Percentiles rank a stretch among this genome's conserved stretches.
Conservation (phyloP, 2,113 vertebrate genomes). For the Otus sunia region DNA sequence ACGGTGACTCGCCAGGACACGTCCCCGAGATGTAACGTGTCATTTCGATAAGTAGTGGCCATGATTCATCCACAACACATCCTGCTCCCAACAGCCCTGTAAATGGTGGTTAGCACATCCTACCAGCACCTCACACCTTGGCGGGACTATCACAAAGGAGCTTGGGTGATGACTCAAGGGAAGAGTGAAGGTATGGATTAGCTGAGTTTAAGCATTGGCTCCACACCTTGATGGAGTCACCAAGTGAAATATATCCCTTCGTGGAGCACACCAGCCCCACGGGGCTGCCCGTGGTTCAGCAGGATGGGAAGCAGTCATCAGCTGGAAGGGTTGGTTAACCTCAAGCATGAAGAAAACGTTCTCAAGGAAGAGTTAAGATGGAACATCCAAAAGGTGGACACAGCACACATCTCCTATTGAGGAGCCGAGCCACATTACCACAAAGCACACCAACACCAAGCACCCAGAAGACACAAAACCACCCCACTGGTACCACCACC, state of each 20-base stretch:
- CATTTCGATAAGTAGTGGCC: neutral
- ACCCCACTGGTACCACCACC: neutral
- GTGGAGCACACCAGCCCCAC: accelerated
- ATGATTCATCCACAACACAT: neutral
- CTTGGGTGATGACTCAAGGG: neutral
- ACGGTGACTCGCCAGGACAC: neutral
- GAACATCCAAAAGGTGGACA: neutral
- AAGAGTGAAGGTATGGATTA: neutral
- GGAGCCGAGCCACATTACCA: neutral
- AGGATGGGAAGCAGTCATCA: neutral
- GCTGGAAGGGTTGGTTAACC: neutral
- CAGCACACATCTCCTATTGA: neutral
- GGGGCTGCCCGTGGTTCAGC: accelerated
- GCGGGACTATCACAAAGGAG: neutral
- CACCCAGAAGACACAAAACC: neutral
- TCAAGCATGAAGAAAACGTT: neutral
- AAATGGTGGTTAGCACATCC: neutral
- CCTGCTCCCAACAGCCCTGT: neutral
- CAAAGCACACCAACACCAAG: neutral
- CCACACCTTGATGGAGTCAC: neutral
- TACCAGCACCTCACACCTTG: neutral
- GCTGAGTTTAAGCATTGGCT: neutral
- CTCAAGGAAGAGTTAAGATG: neutral
- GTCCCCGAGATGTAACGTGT: neutral
- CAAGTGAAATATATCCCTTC: neutral